Evolutionary conservation across 2,888 invertebrate species (phyloP).

Genomic region (Criorhina ranunculi): DNA sequence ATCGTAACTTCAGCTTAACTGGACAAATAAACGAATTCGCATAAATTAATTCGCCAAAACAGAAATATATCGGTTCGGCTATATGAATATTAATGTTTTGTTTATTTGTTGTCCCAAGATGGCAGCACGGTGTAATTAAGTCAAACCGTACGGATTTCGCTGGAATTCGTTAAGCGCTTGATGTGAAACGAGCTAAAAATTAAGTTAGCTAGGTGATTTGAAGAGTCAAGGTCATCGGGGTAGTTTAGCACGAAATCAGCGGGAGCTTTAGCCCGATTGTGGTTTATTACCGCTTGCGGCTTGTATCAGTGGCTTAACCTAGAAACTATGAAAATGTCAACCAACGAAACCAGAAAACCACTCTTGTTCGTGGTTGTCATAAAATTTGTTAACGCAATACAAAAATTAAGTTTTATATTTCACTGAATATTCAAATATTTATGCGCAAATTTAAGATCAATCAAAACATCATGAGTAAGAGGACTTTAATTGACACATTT

Average conservation of each 20-base stretch:
- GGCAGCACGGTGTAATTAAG: constrained; percentile 50
- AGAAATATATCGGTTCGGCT: constrained; percentile 16
- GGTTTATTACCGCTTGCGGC: not conserved
- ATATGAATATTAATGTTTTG: constrained; percentile 40
- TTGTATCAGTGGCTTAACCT: constrained; percentile 8
- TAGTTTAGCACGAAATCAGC: not conserved
- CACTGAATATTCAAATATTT: not conserved
- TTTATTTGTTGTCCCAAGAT: constrained; percentile 30
- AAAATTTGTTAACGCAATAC: constrained; percentile 3
- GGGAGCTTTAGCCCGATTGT: constrained; percentile 1
- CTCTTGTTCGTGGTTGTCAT: constrained; percentile 2
- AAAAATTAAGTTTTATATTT: not conserved
- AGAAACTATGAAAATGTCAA: constrained; percentile 6
- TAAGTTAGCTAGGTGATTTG: not conserved
- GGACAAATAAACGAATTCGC: constrained; percentile 1
- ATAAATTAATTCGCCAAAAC: constrained; percentile 14
- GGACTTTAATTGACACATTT: not conserved
- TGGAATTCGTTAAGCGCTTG: constrained; percentile 31
- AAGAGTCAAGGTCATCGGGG: constrained; percentile 16
- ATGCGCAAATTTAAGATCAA: not conserved
- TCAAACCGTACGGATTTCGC: constrained; percentile 14
- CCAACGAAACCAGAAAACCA: not conserved
- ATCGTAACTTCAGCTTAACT: constrained; percentile 4
- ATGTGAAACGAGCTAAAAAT: constrained; percentile 18
- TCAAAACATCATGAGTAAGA: not conserved